These are phyloP conservation scores for Pipistrellus nathusii DNA, from an alignment of 2,797 vertebrate genomes.

Conservation along the genomic window DNA sequence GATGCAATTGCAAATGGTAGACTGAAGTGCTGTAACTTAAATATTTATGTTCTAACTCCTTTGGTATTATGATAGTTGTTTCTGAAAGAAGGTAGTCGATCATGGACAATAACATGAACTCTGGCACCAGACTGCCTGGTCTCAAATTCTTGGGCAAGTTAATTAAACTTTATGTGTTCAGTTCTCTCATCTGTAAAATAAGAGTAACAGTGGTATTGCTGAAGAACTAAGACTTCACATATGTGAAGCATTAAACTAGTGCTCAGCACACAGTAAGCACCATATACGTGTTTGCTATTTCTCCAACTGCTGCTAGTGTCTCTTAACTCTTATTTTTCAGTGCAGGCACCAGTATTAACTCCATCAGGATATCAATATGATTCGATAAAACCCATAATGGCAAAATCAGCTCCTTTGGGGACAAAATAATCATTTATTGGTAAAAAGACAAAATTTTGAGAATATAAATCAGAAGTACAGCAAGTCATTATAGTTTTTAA, in stretches of 20 bases:
- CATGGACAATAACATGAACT: background rate
- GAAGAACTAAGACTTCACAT: background rate
- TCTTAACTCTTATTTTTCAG: background rate
- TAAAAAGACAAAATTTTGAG: conserved; percentile 37
- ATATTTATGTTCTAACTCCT: conserved; percentile 24
- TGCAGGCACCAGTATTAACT: background rate
- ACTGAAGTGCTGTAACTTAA: background rate
- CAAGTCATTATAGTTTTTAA: background rate
- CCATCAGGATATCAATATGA: background rate
- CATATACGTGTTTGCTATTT: background rate
- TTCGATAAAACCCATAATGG: background rate
- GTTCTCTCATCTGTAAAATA: conserved; percentile 34
- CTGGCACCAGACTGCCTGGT: background rate
- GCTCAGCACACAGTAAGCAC: background rate
- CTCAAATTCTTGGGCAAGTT: conserved; percentile 16
- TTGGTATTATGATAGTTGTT: background rate
- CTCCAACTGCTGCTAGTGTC: background rate
- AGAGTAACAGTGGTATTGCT: background rate
- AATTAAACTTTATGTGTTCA: conserved; percentile 29
- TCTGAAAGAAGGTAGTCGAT: background rate
- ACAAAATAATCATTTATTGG: background rate
- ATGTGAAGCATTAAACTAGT: background rate
- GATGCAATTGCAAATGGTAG: background rate
- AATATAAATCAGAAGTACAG: background rate
- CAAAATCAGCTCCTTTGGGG: background rate